Evolutionary conservation across 2,888 invertebrate species (phyloP).

Genomic region (Uropetala carovei): DNA sequence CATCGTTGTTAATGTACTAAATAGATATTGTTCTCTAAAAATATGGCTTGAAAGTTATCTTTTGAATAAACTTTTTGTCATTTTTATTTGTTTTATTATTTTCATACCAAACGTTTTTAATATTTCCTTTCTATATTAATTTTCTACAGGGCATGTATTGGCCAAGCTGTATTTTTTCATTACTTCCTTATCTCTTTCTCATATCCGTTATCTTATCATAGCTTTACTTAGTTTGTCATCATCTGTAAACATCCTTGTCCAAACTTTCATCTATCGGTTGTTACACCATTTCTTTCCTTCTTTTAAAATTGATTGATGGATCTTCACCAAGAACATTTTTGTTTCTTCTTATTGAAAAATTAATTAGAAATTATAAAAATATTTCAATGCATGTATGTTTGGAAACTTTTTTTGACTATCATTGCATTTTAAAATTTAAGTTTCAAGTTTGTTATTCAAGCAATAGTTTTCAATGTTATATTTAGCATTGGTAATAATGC

Average conservation of each 20-base stretch:
- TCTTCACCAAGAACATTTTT: background rate
- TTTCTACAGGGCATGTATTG: background rate
- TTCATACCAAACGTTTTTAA: background rate
- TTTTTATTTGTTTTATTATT: background rate
- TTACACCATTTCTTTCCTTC: background rate
- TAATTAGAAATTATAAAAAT: no score
- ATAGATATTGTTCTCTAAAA: background rate
- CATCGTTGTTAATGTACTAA: background rate
- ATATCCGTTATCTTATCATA: conserved; percentile 46
- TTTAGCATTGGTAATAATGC: no score
- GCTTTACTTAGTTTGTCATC: conserved; percentile 43
- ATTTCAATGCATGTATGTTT: no score
- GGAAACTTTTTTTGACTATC: no score
- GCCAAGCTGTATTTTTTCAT: conserved; percentile 16
- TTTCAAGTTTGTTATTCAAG: no score
- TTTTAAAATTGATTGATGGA: background rate
- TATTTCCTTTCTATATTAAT: conserved; percentile 6
- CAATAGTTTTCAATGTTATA: no score
- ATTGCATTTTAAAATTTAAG: no score
- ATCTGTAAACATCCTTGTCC: conserved; percentile 33
- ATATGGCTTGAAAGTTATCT: background rate
- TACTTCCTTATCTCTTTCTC: conserved; percentile 42
- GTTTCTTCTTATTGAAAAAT: no score
- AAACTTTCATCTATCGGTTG: conserved; percentile 18
- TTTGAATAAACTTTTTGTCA: background rate